A percentile compares a stretch with the other conserved stretches of the same genome.
Conservation (phyloP, 1,140 invertebrate genomes). For the Gryon sp. region DNA sequence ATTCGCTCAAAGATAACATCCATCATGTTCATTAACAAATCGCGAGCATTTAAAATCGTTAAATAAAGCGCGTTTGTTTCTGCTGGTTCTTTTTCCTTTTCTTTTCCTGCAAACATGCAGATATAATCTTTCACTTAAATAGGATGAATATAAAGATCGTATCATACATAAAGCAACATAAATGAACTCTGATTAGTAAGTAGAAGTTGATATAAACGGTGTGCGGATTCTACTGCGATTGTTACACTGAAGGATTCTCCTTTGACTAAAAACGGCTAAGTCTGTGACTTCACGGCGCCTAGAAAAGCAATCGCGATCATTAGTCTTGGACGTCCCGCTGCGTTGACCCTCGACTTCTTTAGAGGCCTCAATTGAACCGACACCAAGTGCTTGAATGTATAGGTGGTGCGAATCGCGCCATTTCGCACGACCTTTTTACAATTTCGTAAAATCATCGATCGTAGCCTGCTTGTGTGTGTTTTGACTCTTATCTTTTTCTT, state of each 20-base stretch:
- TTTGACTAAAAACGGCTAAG: slow-evolving; percentile 62
- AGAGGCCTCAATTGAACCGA: slow-evolving; percentile 73
- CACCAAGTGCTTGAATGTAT: slow-evolving; percentile 71
- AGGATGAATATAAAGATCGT: slow-evolving; percentile 38
- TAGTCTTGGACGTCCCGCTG: slow-evolving; percentile 68
- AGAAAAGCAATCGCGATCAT: slow-evolving; percentile 69
- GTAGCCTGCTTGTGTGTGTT: too few relatives aligned
- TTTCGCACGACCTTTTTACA: slow-evolving; percentile 63
- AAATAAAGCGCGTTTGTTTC: slow-evolving; percentile 17
- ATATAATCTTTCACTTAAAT: slow-evolving; percentile 42
- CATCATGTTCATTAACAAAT: slow-evolving; percentile 34
- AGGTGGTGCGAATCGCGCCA: slow-evolving; percentile 71
- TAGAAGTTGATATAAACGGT: slow-evolving; percentile 7
- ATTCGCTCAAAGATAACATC: neutral
- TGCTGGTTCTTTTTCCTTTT: too few relatives aligned
- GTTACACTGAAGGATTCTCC: slow-evolving; percentile 24
- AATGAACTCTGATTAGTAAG: slow-evolving; percentile 47
- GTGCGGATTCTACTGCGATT: slow-evolving; percentile 25
- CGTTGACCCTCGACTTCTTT: slow-evolving; percentile 65
- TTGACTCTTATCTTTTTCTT: slow-evolving; percentile 34
- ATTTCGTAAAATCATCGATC: slow-evolving; percentile 63
- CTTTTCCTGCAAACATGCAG: neutral
- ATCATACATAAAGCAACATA: slow-evolving; percentile 28
- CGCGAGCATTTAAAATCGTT: slow-evolving; percentile 5
- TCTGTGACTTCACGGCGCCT: slow-evolving; percentile 64